phyloP scores from a whole-genome alignment of 1,140 invertebrate genomes.

The Druon quercuslanigerum region DNA sequence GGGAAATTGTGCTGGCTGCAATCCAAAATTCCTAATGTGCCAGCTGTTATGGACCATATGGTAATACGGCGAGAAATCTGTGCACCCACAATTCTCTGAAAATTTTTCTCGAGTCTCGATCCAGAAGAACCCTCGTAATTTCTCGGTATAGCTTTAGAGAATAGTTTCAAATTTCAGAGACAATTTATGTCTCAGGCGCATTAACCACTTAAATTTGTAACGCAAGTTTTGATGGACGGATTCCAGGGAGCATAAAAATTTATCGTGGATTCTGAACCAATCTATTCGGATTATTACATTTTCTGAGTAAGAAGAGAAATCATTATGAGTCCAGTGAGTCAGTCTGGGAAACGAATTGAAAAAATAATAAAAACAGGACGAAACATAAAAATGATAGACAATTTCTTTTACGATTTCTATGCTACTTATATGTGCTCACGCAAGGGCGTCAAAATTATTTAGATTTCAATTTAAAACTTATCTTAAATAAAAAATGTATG shows the following conservation, averaged over 20 bases:
- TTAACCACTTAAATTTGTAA: not conserved
- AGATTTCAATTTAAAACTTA: too few relatives aligned
- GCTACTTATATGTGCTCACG: too few relatives aligned
- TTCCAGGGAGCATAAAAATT: not conserved
- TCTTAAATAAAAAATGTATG: too few relatives aligned
- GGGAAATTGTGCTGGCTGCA: constrained; percentile 19
- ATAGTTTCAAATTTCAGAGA: constrained; percentile 22
- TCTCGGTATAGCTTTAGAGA: constrained; percentile 19
- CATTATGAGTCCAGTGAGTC: too few relatives aligned
- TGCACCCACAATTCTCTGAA: not conserved
- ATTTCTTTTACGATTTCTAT: too few relatives aligned
- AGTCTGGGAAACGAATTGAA: too few relatives aligned
- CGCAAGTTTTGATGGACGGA: not conserved
- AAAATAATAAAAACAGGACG: too few relatives aligned
- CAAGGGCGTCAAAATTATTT: too few relatives aligned
- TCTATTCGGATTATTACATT: too few relatives aligned
- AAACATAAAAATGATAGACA: too few relatives aligned
- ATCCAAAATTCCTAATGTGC: constrained; percentile 29
- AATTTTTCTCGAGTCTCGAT: constrained; percentile 15
- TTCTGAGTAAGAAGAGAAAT: too few relatives aligned
- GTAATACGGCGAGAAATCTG: constrained; percentile 28
- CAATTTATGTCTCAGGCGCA: not conserved
- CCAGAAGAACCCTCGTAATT: constrained; percentile 16
- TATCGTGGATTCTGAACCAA: too few relatives aligned
- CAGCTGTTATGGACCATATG: constrained; percentile 31